Evolutionary conservation across 2,888 invertebrate species (phyloP).

Genomic region (Ctenicera cuprea): DNA sequence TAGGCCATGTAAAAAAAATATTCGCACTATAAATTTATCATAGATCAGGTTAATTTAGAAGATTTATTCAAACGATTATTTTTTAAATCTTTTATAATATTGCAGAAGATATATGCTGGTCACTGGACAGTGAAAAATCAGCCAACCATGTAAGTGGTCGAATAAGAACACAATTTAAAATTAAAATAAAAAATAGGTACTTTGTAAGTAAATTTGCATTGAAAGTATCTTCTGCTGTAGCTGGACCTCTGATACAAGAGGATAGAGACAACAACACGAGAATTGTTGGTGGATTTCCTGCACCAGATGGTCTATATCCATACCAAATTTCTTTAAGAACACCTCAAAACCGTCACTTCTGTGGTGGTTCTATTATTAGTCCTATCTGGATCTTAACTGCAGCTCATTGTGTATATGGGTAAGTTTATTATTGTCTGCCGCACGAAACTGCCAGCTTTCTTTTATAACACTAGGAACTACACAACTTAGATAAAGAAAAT

Average conservation of each 20-base stretch:
- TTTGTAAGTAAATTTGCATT: background rate
- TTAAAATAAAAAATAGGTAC: background rate
- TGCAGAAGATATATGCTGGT: too few relatives aligned
- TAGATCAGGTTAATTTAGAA: too few relatives aligned
- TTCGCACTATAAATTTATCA: too few relatives aligned
- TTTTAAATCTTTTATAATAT: too few relatives aligned
- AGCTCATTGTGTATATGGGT: constrained; percentile 42
- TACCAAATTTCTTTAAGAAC: constrained; percentile 35
- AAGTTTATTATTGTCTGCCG: constrained; percentile 1
- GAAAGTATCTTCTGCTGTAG: background rate
- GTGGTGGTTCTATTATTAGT: constrained; percentile 57
- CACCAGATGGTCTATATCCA: constrained; percentile 63
- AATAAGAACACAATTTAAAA: background rate
- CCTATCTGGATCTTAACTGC: constrained; percentile 61
- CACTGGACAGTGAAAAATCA: too few relatives aligned
- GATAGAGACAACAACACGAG: background rate
- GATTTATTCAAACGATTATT: too few relatives aligned
- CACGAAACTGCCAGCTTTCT: background rate
- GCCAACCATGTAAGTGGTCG: too few relatives aligned
- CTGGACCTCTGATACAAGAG: background rate
- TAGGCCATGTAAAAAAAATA: too few relatives aligned
- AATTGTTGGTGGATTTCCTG: constrained; percentile 72
- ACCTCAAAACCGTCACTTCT: constrained; percentile 21
- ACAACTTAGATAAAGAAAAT: background rate
- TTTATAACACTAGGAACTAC: background rate